phyloP scores from a whole-genome alignment of 2,113 vertebrate genomes.

The Nothobranchius kuhntae region DNA sequence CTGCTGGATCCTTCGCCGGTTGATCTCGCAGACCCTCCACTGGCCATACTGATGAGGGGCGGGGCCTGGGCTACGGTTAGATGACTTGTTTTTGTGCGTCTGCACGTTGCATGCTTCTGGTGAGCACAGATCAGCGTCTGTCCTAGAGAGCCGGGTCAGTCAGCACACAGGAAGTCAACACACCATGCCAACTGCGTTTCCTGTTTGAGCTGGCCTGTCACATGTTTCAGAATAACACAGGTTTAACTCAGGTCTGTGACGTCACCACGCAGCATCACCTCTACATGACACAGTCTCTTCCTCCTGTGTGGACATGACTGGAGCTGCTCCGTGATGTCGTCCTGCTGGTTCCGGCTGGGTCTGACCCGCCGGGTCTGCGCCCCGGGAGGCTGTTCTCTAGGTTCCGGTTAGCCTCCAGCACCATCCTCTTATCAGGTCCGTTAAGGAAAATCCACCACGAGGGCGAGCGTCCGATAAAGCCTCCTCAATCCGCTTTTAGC shows the following conservation, averaged over 20 bases:
- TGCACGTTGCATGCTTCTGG: constrained; percentile 54
- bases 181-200: constrained; percentile 14
- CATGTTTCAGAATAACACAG: too few relatives aligned
- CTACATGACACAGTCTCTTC: too few relatives aligned
- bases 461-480: too few relatives aligned
- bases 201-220: too few relatives aligned
- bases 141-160: constrained; percentile 6
- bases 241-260: too few relatives aligned
- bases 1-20: constrained; percentile 82
- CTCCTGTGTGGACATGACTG: too few relatives aligned
- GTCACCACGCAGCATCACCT: too few relatives aligned
- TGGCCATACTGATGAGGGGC: constrained; percentile 86
- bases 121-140: constrained; percentile 23
- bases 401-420: constrained; percentile 79
- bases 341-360: too few relatives aligned
- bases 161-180: background rate
- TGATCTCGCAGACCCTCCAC: constrained; percentile 90
- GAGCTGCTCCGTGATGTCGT: too few relatives aligned
- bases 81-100: constrained; percentile 50
- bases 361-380: too few relatives aligned
- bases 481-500: constrained; percentile 70
- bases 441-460: background rate
- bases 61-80: background rate
- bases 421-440: constrained; percentile 87
- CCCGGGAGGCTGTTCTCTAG: too few relatives aligned